Base-by-base conservation (phyloP, 2,113 vertebrate genomes). In the Prunella fulvescens region DNA sequence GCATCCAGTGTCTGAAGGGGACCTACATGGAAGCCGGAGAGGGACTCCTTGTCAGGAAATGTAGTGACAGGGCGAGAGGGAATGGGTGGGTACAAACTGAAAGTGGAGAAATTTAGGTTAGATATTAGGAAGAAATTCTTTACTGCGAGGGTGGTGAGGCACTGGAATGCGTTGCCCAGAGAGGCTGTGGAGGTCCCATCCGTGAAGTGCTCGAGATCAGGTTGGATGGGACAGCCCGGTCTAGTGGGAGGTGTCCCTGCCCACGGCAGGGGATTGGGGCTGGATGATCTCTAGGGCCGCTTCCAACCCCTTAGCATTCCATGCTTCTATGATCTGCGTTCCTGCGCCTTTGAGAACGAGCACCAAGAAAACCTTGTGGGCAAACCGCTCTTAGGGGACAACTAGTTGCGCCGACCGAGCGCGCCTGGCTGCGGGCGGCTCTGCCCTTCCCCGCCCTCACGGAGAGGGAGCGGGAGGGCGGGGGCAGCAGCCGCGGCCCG, bases 391-490 rank as follows among this genome's bases (percentile, higher is more conserved):
- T 6, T 14, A 11, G 37, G 7, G 13, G 44, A 16, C 44, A 47
- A 7, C 19, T 8, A 1, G 1, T 16, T 12, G 35, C 1, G 0
- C 62, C 19, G 42, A 4, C 4, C 58, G 9, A 20, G 7, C 6
- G 23, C 1, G 31, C 12, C 23, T 4, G 3, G 8, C 19, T 11
- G 5, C 6, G 26, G 4, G 1, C 0, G 0, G 1, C 2, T 3
- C 16, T 1, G 5, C 23, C 2, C 3, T 37, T 10, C 42, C 22
- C n/a, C n/a, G n/a, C n/a, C n/a, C n/a, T n/a, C n/a, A n/a, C n/a
- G n/a, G n/a, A n/a, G n/a, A n/a, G n/a, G n/a, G n/a, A n/a, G n/a
- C n/a, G n/a, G n/a, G n/a, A 13, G 18, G 23, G 58, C 28, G 19
- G n/a, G 11, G 13, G 8, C 29, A 9, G 9, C 64, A 2, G 51